Conservation (phyloP, 2,113 vertebrate genomes). For the Echinops telfairi region DNA sequence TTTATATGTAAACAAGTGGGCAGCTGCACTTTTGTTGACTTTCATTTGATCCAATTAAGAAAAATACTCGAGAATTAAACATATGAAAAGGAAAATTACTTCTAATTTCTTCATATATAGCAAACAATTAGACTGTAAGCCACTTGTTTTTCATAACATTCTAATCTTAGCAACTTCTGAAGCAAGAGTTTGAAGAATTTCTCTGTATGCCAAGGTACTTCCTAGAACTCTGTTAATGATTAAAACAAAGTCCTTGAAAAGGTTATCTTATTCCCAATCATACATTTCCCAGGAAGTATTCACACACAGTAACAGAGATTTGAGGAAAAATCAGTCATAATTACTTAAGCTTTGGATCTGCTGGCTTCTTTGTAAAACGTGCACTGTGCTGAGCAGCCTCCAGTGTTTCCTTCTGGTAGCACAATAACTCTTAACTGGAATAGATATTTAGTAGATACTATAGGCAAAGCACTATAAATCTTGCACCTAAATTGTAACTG, state of each 20-base stretch:
- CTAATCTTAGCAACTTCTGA: conserved; percentile 50
- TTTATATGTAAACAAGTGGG: conserved; percentile 43
- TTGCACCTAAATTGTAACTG: neutral
- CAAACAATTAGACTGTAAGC: conserved; percentile 26
- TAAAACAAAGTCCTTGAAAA: conserved; percentile 51
- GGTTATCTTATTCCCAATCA: neutral
- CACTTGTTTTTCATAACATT: conserved; percentile 47
- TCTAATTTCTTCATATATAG: neutral
- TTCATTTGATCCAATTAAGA: conserved; percentile 39
- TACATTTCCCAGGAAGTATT: conserved; percentile 33
- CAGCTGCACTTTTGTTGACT: conserved; percentile 17
- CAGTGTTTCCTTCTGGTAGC: neutral
- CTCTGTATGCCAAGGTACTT: conserved; percentile 38
- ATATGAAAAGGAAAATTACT: conserved; percentile 27
- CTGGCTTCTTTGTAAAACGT: neutral
- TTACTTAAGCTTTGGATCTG: neutral
- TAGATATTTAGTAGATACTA: neutral
- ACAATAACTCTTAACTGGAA: neutral
- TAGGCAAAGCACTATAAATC: neutral
- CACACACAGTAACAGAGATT: conserved; percentile 12
- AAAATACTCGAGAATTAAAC: conserved; percentile 3
- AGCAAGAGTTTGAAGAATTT: conserved; percentile 55
- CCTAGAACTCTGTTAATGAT: conserved; percentile 13
- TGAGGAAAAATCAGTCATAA: neutral
- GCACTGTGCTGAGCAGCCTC: neutral